phyloP scores from a whole-genome alignment of 2,888 invertebrate species.

The Noctuana brunneofusca region DNA sequence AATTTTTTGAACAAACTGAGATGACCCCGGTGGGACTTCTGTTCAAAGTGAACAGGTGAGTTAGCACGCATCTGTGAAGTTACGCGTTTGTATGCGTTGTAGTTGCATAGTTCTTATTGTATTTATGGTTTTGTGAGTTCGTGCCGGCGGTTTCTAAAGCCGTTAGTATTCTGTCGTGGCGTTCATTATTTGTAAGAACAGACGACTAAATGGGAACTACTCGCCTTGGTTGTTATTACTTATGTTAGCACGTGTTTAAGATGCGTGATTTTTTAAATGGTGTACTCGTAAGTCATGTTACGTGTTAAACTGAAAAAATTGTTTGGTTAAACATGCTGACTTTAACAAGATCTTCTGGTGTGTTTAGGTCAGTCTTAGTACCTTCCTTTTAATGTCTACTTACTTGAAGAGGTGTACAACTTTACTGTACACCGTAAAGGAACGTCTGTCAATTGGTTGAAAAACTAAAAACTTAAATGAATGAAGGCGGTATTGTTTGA shows the following conservation, averaged over 20 bases:
- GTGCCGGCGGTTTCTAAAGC: slow-evolving; percentile 16
- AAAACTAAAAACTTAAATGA: too few species aligned
- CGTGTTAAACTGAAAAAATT: background rate
- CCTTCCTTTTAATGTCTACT: too few species aligned
- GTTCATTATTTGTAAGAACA: slow-evolving; percentile 12
- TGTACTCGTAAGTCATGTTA: background rate
- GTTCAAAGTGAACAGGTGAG: slow-evolving; percentile 84
- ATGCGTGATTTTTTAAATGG: slow-evolving; percentile 10
- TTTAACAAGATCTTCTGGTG: background rate
- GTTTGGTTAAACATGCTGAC: background rate
- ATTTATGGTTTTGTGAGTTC: slow-evolving; percentile 21
- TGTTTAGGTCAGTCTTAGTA: too few species aligned
- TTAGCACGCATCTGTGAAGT: slow-evolving; percentile 40
- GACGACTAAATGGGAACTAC: background rate
- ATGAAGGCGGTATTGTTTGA: too few species aligned
- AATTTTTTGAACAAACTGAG: slow-evolving; percentile 48
- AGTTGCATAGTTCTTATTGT: slow-evolving; percentile 19
- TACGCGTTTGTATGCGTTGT: slow-evolving; percentile 43
- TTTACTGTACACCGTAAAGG: too few species aligned
- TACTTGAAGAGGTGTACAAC: too few species aligned
- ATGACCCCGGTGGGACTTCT: slow-evolving; percentile 84
- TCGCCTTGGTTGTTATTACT: background rate
- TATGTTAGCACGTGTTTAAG: slow-evolving; percentile 9
- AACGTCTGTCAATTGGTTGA: too few species aligned
- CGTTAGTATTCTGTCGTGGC: slow-evolving; percentile 28